Base-by-base conservation (phyloP, 2,113 vertebrate genomes). In the Gallinago jamesoni region DNA sequence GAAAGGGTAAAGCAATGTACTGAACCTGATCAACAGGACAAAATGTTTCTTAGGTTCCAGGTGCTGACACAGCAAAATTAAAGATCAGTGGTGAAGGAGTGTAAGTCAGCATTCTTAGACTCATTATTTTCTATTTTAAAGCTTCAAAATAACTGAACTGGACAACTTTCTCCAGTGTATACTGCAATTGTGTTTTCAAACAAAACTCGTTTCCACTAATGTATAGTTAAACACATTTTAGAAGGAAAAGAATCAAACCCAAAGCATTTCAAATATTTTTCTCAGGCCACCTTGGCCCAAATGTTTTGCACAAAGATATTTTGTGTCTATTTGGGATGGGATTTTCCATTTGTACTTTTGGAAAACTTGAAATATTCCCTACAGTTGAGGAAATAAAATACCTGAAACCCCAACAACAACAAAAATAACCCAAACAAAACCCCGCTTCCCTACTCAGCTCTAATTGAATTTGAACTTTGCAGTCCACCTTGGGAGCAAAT, bases 101-200 rank as follows among this genome's bases (percentile, higher is more conserved):
- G 28, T 15, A 14, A 12, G 70, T 90, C 96, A 96, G 92, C 82
- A 41, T n/a, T 59, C 88, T 66, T 33, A 41, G 24, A 48, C 47
- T 93, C 63, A 83, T 93, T 90, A 77, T 57, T 84, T 95, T 88
- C 83, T 76, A 60, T 81, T 94, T 86, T 90, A 84, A 83, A 90
- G 64, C 80, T 92, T 74, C 60, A 67, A 67, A 89, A 43, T 67
- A 52, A 14, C 43, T 56, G 41, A 72, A 75, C 8, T 10, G 9
- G 72, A 48, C 45, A 21, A 64, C 4, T 2, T 92, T 88, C 74
- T 39, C 7, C 23, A 50, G 25, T 25, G 1, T 41, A 22, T 53
- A 53, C 63, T 39, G 87, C 48, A 86, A 73, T 14, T 66, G 41
- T 27, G 67, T 78, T 92, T 92, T 48, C 53, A 86, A 91, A 87